Evolutionary conservation across 2,113 vertebrate species (phyloP), one percentile per base, ranked within the genome.

Genomic region (Seriola aureovittata): DNA sequence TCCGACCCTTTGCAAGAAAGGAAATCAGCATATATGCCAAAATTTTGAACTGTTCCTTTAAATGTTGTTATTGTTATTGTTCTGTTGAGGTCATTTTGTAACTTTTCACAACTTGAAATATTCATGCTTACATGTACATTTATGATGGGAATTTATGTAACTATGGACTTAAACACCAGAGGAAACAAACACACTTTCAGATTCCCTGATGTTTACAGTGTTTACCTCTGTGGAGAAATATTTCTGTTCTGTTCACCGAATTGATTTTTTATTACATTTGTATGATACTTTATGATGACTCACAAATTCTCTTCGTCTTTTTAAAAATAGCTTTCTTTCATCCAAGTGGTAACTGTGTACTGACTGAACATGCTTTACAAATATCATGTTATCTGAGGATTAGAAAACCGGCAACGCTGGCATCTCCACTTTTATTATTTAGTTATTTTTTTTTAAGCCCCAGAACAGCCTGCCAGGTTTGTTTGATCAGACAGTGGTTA

Each of bases 401-500:
- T 78, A 84, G 59, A 83, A 75, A 78, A 74, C 48, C 52, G 68
- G 48, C 70, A 63, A 75, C 38, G 9, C 23, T 42, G 74, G 40
- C 67, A 72, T 71, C 46, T 63, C 50, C 50, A 32, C 59, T 81
- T 77, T 80, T 65, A 84, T 76, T 75, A 71, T 81, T 65, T 48
- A 80, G 60, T 71, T 34, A 17, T 84, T 86, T 54, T 54, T 55
- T 65, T 65, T 65, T 60, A 84, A 79, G 48, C 82, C 71, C 75
- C 16, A 54, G 73, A 79, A 67, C 75, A 74, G 69, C 73, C 80
- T 78, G 73, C 78, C 58, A 5, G 36, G 62, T 57, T 52, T 71
- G 46, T 86, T 91, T 82, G 80, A 75, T 72, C 66, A 78, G 40
- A 77, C 64, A 65, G 17, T 48, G 75, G 73, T 87, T 58, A 38